Evolutionary conservation across 2,888 invertebrate species (phyloP).

Genomic region (Athalia circularis): DNA sequence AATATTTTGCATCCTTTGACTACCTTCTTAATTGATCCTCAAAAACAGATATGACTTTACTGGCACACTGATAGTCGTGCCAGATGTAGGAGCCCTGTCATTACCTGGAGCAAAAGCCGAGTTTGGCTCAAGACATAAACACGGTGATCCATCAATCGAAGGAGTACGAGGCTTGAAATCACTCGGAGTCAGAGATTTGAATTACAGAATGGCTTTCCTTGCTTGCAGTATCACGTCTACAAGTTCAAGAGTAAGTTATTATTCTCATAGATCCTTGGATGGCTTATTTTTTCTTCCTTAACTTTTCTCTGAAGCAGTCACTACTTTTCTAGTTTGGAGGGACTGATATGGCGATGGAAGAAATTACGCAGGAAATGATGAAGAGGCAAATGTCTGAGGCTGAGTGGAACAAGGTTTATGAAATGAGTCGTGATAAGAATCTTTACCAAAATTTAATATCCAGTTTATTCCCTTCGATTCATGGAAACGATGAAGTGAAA

Average conservation of each 20-base stretch:
- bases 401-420: constrained; percentile 96
- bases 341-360: constrained; percentile 88
- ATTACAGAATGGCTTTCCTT: constrained; percentile 93
- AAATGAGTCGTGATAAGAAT: constrained; percentile 96
- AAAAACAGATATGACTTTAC: constrained; percentile 89
- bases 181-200: constrained; percentile 90
- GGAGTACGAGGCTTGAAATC: constrained; percentile 92
- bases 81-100: constrained; percentile 92
- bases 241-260: constrained; percentile 80
- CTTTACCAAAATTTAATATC: constrained; percentile 93
- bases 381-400: constrained; percentile 94
- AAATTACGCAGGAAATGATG: constrained; percentile 93
- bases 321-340: constrained; percentile 82
- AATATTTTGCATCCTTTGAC: not conserved
- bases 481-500: constrained; percentile 98
- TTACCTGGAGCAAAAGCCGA: constrained; percentile 93
- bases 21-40: not conserved
- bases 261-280: not conserved
- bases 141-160: constrained; percentile 83
- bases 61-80: constrained; percentile 97
- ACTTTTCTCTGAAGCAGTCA: constrained; percentile 30
- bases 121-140: constrained; percentile 83
- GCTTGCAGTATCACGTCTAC: constrained; percentile 94
- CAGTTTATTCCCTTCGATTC: constrained; percentile 96
- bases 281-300: constrained; percentile 10